Evolutionary conservation across 1,140 invertebrate genomes (phyloP).

Genomic region (Drosophila kanapiae): DNA sequence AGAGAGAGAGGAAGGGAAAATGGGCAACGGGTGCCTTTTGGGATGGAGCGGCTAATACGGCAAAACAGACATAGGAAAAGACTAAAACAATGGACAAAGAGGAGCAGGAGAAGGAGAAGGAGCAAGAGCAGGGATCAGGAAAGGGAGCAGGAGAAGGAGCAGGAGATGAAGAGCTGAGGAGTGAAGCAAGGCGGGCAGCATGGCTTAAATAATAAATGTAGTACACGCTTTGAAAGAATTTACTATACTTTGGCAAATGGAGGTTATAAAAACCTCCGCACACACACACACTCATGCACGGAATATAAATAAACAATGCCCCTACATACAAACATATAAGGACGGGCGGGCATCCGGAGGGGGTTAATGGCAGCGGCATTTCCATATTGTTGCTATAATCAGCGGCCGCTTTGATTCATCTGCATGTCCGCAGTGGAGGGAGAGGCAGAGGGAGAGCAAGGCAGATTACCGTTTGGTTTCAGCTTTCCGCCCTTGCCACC

Average conservation of each 20-base stretch:
- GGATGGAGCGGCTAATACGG: constrained; percentile 42
- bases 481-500: constrained; percentile 56
- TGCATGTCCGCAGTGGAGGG: constrained; percentile 58
- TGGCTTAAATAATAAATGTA: constrained; percentile 82
- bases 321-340: constrained; percentile 57
- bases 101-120: not conserved
- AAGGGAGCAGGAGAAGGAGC: not conserved
- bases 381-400: constrained; percentile 82
- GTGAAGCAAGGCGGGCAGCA: constrained; percentile 37
- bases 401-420: constrained; percentile 80
- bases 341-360: constrained; percentile 34
- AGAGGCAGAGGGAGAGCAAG: constrained; percentile 37
- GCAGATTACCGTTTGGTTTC: constrained; percentile 52
- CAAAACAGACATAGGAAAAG: constrained; percentile 46
- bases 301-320: constrained; percentile 79
- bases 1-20: constrained; percentile 3
- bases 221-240: constrained; percentile 81
- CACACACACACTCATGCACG: constrained; percentile 32
- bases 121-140: not conserved
- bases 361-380: constrained; percentile 57
- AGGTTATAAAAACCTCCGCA: constrained; percentile 75
- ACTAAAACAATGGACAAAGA: constrained; percentile 40
- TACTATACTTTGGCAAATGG: constrained; percentile 80
- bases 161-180: not conserved
- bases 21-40: constrained; percentile 28